Conservation (phyloP, 1,140 invertebrate genomes). For the Thaumetopoea pityocampa region DNA sequence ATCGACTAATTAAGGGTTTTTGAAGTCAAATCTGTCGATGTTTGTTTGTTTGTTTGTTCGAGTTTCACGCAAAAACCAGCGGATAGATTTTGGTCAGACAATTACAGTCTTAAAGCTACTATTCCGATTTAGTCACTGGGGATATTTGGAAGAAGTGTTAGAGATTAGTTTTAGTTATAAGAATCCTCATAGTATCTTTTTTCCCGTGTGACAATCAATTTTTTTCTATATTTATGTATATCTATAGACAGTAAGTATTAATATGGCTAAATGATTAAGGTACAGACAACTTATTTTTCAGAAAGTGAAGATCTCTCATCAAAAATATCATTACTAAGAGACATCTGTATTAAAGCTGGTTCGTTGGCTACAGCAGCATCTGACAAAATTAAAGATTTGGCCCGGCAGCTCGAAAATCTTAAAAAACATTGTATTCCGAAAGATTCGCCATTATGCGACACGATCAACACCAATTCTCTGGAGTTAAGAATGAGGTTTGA, state of each 20-base stretch:
- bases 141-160: too few species aligned
- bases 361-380: constrained; percentile 52
- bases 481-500: constrained; percentile 70
- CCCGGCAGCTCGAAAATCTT: constrained; percentile 76
- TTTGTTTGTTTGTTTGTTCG: too few species aligned
- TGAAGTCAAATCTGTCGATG: too few species aligned
- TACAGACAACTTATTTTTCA: constrained; percentile 34
- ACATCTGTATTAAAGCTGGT: constrained; percentile 59
- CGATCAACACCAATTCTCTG: constrained; percentile 78
- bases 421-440: constrained; percentile 77
- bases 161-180: too few species aligned
- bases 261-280: not conserved
- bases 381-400: constrained; percentile 73
- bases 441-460: constrained; percentile 80
- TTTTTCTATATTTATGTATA: too few species aligned
- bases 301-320: constrained; percentile 72
- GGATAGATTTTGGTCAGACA: too few species aligned
- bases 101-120: too few species aligned
- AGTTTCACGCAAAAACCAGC: too few species aligned
- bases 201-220: too few species aligned
- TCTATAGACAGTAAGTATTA: not conserved
- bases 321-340: constrained; percentile 75
- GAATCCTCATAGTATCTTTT: too few species aligned
- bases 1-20: too few species aligned
- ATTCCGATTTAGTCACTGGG: too few species aligned